These are phyloP conservation scores for Rhipidura dahli DNA, from an alignment of 2,113 vertebrate genomes.

Conservation along the genomic window DNA sequence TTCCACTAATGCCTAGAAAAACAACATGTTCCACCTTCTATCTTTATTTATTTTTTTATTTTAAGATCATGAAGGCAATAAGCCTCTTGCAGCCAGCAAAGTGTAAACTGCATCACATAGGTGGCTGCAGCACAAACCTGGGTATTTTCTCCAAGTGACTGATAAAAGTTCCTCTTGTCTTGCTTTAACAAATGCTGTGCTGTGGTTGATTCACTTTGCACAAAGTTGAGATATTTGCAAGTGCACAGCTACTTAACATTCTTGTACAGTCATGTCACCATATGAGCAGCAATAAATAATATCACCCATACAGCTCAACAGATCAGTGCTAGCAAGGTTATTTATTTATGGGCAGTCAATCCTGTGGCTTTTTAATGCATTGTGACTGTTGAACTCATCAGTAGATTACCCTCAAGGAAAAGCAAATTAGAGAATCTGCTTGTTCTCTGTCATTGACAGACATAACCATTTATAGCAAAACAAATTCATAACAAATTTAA, in stretches of 20 bases:
- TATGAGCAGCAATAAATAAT: background rate
- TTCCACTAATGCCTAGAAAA: background rate
- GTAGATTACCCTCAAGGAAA: background rate
- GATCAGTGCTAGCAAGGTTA: background rate
- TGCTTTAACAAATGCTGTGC: background rate
- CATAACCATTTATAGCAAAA: background rate
- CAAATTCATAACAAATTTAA: background rate
- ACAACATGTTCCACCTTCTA: background rate
- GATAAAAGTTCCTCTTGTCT: background rate
- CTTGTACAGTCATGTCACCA: background rate
- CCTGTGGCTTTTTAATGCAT: background rate
- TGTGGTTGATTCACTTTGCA: background rate
- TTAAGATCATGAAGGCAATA: background rate
- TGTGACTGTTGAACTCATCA: background rate
- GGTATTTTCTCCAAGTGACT: background rate
- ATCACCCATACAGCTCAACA: background rate
- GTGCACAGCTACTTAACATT: background rate
- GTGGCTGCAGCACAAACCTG: background rate
- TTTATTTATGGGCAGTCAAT: conserved; percentile 7
- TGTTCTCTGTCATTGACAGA: background rate
- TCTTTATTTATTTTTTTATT: background rate
- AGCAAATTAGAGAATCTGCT: background rate
- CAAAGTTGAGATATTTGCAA: background rate
- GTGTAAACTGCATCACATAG: background rate
- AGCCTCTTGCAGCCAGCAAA: background rate